Conservation (phyloP, 2,888 invertebrate genomes). For the Drosophila paramelanica region DNA sequence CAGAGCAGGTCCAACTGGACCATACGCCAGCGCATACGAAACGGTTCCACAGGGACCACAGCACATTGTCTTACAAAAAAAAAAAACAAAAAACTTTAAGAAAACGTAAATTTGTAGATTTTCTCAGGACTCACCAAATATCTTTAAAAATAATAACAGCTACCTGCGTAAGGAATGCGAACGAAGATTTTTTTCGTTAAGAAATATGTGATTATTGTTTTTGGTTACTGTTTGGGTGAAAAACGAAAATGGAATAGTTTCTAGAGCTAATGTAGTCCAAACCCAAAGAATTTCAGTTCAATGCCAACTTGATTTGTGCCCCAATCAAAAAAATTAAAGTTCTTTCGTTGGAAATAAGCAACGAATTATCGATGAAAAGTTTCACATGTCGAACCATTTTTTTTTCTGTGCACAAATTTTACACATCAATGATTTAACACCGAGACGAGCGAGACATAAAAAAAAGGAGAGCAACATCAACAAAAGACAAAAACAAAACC, state of each 20-base stretch:
- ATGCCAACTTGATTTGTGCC: conserved; percentile 46
- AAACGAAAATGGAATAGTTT: conserved; percentile 29
- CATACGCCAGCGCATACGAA: conserved; percentile 65
- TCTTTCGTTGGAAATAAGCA: conserved; percentile 27
- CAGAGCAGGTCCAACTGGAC: conserved; percentile 66
- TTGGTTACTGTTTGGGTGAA: conserved; percentile 24
- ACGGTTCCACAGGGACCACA: conserved; percentile 63
- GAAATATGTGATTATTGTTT: conserved; percentile 14
- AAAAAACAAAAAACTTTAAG: too few relatives aligned
- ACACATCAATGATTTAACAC: conserved; percentile 78
- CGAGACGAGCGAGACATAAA: conserved; percentile 42
- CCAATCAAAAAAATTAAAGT: background rate
- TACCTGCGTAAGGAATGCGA: conserved; percentile 26
- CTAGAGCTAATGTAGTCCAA: background rate
- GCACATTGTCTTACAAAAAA: conserved; percentile 47
- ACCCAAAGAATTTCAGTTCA: conserved; percentile 20
- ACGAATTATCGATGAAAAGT: conserved; percentile 57
- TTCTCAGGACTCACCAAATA: conserved; percentile 23
- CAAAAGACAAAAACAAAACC: conserved; percentile 10
- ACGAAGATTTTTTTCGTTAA: conserved; percentile 42
- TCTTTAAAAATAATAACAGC: background rate
- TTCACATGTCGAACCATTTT: conserved; percentile 21
- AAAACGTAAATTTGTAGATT: fast-evolving
- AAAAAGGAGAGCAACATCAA: conserved; percentile 33
- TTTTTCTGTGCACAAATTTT: conserved; percentile 60